Conservation (phyloP, 1,140 invertebrate species). For the Coelopa frigida region DNA sequence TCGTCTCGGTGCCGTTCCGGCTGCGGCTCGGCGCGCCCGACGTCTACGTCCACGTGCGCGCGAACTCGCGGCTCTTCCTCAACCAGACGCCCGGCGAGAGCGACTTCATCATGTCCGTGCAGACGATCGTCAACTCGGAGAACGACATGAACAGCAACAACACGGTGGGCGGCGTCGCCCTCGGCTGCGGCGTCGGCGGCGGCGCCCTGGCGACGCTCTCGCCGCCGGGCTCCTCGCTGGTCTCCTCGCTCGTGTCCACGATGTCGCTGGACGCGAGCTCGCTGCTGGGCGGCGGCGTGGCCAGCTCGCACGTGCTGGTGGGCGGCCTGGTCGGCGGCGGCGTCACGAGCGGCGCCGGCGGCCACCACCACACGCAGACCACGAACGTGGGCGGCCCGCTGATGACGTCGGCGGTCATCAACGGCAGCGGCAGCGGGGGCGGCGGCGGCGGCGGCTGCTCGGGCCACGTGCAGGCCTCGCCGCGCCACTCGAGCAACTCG, state of each 20-base stretch:
- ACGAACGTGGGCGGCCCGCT: conserved; percentile 53
- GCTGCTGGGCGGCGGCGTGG: conserved; percentile 7
- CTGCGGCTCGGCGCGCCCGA: conserved; percentile 64
- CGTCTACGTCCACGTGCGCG: conserved; percentile 76
- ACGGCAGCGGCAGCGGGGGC: conserved; percentile 52
- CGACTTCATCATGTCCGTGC: conserved; percentile 88
- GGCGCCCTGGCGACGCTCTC: conserved; percentile 17
- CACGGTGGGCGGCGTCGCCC: conserved; percentile 13
- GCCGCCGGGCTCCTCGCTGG: conserved; percentile 33
- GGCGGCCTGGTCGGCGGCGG: conserved; percentile 40
- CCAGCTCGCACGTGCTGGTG: conserved; percentile 20
- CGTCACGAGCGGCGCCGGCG: conserved; percentile 23
- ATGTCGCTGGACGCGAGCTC: conserved; percentile 32
- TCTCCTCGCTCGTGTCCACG: conserved; percentile 30
- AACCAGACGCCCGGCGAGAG: conserved; percentile 60
- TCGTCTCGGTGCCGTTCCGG: conserved; percentile 63
- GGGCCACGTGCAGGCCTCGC: conserved; percentile 15
- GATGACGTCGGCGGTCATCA: conserved; percentile 58
- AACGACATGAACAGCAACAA: conserved; percentile 49
- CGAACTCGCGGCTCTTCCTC: conserved; percentile 78
- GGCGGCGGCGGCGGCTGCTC: conserved; percentile 29
- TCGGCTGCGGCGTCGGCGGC: conserved; percentile 1
- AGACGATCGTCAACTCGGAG: conserved; percentile 65
- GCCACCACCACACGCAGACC: conserved; percentile 27
- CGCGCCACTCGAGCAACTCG: conserved; percentile 27